Evolutionary conservation across 2,797 vertebrate genomes (phyloP).

Genomic region (Phaenicophaeus curvirostris): DNA sequence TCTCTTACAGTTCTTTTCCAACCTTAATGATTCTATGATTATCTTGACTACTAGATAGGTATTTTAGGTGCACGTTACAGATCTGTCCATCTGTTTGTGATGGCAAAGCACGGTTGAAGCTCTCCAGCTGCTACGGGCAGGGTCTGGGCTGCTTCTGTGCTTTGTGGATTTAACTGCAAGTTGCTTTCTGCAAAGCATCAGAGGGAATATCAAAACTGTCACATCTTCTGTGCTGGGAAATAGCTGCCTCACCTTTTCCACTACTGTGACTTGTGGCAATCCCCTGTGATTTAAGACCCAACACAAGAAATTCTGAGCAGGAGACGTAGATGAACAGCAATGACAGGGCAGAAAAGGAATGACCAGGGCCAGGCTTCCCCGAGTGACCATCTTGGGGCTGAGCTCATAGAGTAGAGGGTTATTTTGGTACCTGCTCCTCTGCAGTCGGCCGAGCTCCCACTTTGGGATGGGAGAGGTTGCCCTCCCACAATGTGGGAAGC

Average conservation of each 20-base stretch:
- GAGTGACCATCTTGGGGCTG: neutral
- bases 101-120: neutral
- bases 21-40: neutral
- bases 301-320: neutral
- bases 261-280: neutral
- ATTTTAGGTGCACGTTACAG: neutral
- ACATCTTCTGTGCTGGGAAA: neutral
- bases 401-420: neutral
- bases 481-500: neutral
- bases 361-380: neutral
- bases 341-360: neutral
- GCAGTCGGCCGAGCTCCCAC: neutral
- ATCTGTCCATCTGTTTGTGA: neutral
- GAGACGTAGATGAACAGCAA: neutral
- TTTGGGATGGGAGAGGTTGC: neutral
- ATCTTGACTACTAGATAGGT: neutral
- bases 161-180: neutral
- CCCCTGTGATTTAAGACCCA: neutral
- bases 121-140: neutral
- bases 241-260: neutral
- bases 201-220: fast-evolving
- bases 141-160: neutral
- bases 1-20: no score
- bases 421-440: neutral
- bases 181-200: neutral